phyloP scores from a whole-genome alignment of 2,113 vertebrate genomes.

The Prinia subflava region DNA sequence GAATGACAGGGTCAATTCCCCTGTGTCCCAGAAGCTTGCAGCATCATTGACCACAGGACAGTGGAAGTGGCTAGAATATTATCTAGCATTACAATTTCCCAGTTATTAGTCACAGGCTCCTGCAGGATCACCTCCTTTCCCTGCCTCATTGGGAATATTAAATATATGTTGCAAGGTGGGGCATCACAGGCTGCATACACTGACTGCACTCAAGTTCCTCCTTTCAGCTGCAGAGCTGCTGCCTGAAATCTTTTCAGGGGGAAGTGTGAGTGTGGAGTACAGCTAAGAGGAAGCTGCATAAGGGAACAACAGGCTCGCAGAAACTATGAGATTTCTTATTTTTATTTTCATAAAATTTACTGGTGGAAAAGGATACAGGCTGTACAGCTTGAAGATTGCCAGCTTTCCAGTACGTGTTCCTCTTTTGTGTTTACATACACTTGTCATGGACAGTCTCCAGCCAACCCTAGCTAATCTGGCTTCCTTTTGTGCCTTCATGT shows the following conservation, averaged over 20 bases:
- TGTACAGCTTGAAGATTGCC: not conserved
- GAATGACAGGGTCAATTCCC: not conserved
- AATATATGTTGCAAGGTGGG: not conserved
- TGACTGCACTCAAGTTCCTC: not conserved
- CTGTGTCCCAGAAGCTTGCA: not conserved
- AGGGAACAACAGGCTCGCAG: not conserved
- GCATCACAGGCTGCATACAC: not conserved
- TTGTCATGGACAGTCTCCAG: not conserved
- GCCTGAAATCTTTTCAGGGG: not conserved
- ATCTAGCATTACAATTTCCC: not conserved
- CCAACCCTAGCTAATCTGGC: not conserved
- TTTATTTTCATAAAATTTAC: not conserved
- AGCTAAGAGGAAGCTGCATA: not conserved
- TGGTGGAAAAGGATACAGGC: not conserved
- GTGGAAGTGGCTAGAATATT: not conserved
- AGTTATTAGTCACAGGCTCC: not conserved
- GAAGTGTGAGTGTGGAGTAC: not conserved
- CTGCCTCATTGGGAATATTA: not conserved
- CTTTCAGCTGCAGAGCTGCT: not conserved
- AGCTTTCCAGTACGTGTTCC: not conserved
- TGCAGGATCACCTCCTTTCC: not conserved
- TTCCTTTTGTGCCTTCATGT: not conserved
- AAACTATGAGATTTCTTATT: not conserved
- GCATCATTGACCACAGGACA: not conserved
- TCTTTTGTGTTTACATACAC: not conserved